Evolutionary conservation across 1,140 invertebrate species (phyloP), one percentile per base, ranked within the genome.

Genomic region (Bombyx mori): DNA sequence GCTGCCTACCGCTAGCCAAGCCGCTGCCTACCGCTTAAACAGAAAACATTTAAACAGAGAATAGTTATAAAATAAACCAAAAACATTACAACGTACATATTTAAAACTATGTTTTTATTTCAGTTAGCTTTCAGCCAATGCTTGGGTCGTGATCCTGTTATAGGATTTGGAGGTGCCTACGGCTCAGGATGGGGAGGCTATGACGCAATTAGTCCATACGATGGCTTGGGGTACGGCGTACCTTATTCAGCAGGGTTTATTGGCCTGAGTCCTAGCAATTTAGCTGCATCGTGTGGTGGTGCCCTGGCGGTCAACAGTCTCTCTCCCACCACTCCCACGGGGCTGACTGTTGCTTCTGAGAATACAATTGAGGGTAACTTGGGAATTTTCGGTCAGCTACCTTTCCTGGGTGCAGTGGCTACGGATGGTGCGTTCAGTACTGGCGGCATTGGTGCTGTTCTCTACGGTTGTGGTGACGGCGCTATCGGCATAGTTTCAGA

Each of bases 381-480:
- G 0, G 46, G 54, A 7, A 70, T 80, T 0, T 35, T 44, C 10
- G 77, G 77, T 65, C 68, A 51, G 67, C 67, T 56, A 4, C 54
- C 54, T 18, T 56, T 56, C 54, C 35, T 56, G n/a, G 54, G 54
- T 43, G 54, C 54, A 5, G 70, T 79, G 7, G 60, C 62, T 44
- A 57, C 75, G 44, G 71, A 69, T 51, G 76, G 76, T 44, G 62
- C 58, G 8, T 52, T 79, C 42, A 70, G 72, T 0, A 64, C 70
- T 22, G 62, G 57, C 8, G 76, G 76, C 35, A 54, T 63, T 51
- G 76, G 73, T 49, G 61, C 67, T n/a, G 71, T 77, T 8, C 56
- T 70, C 45, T 73, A 75, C 47, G 66, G 64, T 35, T 73, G 69
- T 47, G 71, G 71, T 26, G 63, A 61, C 49, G 69, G 70, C 1